Evolutionary conservation across 1,140 invertebrate species (phyloP), one percentile per base, ranked within the genome.

Genomic region (Tetraneura akinire): DNA sequence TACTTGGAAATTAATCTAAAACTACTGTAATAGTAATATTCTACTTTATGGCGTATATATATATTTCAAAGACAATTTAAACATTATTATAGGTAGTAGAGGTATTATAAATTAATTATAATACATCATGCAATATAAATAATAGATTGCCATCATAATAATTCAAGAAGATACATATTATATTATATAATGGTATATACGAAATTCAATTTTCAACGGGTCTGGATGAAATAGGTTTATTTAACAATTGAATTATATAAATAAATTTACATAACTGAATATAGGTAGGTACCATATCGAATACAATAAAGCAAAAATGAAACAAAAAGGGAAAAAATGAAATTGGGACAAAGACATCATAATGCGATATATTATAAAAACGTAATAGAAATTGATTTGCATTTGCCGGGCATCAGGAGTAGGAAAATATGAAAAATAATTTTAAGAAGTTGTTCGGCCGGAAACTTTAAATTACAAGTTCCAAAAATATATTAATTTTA

Each of bases 1-100:
- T 70, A 32, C 66, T 70, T 26, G 16, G 21, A 14, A 71, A 71
- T 71, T 71, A 71, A 51, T 18, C 23, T 49, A 8, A 71, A 71
- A 71, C 16, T 70, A 26, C 11, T 13, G 14, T 26, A 29, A 55
- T 51, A 51, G 32, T 21, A 37, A 11, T 4, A 37, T 66, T 6
- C 11, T 23, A 18, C 4, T 47, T 49, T 37, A 21, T 42, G 47
- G n/a, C n/a, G n/a, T n/a, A n/a, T n/a, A n/a, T 3, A 29, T 51
- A 29, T 3, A 29, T 71, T 71, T 51, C 26, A 16, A 32, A 71
- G 23, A 11, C 9, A 26, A 71, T 71, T 47, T 45, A 45, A 47
- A 47, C 13, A 47, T 47, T 45, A 1, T 42, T 14, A 45, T 37
- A 64, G 11, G 18, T 9, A n/a, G 45, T 47, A 47, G 1, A 37